Base-by-base conservation (phyloP, 2,888 invertebrate species). In the Orthonychiurus folsomi region DNA sequence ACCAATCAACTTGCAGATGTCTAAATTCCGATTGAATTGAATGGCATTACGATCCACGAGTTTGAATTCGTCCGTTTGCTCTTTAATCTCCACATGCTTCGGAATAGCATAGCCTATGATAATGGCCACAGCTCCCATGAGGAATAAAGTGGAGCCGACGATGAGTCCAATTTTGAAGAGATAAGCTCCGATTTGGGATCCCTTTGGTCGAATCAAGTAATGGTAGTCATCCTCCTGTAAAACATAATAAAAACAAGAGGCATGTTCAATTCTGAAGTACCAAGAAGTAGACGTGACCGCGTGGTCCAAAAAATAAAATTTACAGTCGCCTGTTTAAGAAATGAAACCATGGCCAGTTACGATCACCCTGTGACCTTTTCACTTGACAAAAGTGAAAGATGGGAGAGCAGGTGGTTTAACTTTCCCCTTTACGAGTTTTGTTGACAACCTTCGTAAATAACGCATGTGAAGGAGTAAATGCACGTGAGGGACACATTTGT, bases 61-160 rank as follows among this genome's bases (percentile, higher is more conserved):
- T 60, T 75, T 74, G 50, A 77, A 74, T 63, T 77, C 76, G 62
- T 75, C 74, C 50, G 75, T 74, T 28, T 75, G 72, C 27, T 76
- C 76, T 24, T 77, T 73, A 48, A 78, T 73, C 53, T 76, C 75
- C 25, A 75, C 73, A 65, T 76, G 75, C 63, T 75, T 75, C 1
- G 80, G 79, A 53, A 79, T 78, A 5, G 80, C 74, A 68, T 79
- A 80, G 37, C 80, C 80, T 18, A 80, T 77, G 12, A 80, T 74
- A 28, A 80, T 77, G n/a, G 78, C 78, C 37, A 79, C 74, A 25
- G 78, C 75, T 2, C 80, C 80, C 56, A 79, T 76, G 2, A 79
- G 68, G 54, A 80, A 74, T 56, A 80, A 73, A 65, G 77, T 78
- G n/a, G 78, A 76, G n/a, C 80, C 80, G 50, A 77, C 73, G 75